Evolutionary conservation across 2,888 invertebrate genomes (phyloP).

Genomic region (Sepioteuthis lessoniana): DNA sequence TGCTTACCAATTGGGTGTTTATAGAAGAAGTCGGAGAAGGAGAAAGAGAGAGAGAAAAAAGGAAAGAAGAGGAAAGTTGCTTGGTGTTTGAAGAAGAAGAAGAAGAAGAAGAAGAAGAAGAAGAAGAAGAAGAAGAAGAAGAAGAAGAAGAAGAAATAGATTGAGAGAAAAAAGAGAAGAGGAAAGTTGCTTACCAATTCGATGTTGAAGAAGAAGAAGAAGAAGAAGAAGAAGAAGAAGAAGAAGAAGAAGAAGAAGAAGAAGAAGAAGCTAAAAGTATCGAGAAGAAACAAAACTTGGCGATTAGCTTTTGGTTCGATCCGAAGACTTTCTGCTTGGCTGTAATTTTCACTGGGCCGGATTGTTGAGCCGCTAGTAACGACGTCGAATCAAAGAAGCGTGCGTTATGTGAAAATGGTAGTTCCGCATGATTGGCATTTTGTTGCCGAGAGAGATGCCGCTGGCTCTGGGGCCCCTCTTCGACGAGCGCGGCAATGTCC

Average conservation of each 20-base stretch:
- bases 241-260: too few species aligned
- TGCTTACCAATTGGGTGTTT: too few species aligned
- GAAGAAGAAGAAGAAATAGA: too few species aligned
- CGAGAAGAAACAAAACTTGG: not conserved
- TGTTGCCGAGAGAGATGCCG: constrained; percentile 33
- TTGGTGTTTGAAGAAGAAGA: not conserved
- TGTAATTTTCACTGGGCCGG: not conserved
- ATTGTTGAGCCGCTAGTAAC: constrained; percentile 18
- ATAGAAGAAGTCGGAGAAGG: not conserved
- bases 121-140: not conserved
- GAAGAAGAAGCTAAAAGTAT: too few species aligned
- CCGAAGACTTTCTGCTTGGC: not conserved
- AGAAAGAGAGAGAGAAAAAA: not conserved
- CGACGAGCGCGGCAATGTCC: not conserved
- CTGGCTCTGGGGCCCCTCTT: not conserved
- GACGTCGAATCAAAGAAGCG: not conserved
- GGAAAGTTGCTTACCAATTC: too few species aligned
- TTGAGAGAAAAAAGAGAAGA: too few species aligned
- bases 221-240: too few species aligned
- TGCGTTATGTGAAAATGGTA: constrained; percentile 33
- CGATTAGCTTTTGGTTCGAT: not conserved
- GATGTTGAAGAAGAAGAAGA: not conserved
- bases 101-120: not conserved
- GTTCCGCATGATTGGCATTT: not conserved
- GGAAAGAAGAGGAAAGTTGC: not conserved